Conservation (phyloP, 2,113 vertebrate genomes). For the Siniperca chuatsi region DNA sequence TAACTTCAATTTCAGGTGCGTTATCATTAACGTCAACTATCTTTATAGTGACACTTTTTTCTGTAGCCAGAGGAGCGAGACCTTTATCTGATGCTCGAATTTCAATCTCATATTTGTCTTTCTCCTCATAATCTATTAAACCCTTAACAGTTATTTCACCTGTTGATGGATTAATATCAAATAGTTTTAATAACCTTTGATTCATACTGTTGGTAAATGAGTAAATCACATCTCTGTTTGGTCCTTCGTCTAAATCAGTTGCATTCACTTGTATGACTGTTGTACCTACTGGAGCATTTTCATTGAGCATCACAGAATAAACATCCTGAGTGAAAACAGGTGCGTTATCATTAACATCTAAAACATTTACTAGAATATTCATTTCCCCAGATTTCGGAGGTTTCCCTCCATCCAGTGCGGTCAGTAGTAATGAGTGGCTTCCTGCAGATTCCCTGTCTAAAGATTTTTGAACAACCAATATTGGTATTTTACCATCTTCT, state of each 20-base stretch:
- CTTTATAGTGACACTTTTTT: slow-evolving; percentile 49
- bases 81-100: slow-evolving; percentile 79
- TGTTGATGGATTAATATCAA: slow-evolving; percentile 61
- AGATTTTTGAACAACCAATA: slow-evolving; percentile 67
- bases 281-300: slow-evolving; percentile 66
- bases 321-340: slow-evolving; percentile 71
- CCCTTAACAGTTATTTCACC: slow-evolving; percentile 75
- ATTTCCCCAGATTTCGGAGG: slow-evolving; percentile 65
- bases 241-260: slow-evolving; percentile 76
- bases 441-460: slow-evolving; percentile 71
- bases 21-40: slow-evolving; percentile 70
- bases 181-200: slow-evolving; percentile 37
- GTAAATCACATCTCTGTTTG: slow-evolving; percentile 76
- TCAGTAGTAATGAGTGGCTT: slow-evolving; percentile 65
- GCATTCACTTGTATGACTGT: slow-evolving; percentile 73
- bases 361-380: slow-evolving; percentile 68
- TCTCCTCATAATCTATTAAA: slow-evolving; percentile 72
- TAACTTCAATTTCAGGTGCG: slow-evolving; percentile 63
- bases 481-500: slow-evolving; percentile 52
- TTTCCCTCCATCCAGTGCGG: slow-evolving; percentile 73
- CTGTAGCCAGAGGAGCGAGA: not conserved
- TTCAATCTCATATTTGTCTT: slow-evolving; percentile 71
- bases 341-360: slow-evolving; percentile 76
- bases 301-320: slow-evolving; percentile 42
- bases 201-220: slow-evolving; percentile 69